phyloP scores from a whole-genome alignment of 2,888 invertebrate genomes.

The Encarsia formosa region DNA sequence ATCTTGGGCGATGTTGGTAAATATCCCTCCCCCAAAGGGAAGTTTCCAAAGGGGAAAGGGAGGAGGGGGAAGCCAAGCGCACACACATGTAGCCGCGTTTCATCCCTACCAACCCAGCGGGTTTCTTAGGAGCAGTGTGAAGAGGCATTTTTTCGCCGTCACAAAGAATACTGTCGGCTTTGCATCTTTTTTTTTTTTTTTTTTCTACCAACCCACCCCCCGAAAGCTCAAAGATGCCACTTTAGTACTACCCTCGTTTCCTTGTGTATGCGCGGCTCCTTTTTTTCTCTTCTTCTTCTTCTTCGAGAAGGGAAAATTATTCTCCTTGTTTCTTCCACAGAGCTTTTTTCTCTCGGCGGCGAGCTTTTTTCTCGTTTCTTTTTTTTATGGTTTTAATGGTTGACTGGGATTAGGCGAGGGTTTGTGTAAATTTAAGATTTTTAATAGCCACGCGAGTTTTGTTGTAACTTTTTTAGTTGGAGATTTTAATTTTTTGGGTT shows the following conservation, averaged over 20 bases:
- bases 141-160: conserved; percentile 36
- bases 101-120: background rate
- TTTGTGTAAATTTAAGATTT: no score
- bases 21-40: conserved; percentile 46
- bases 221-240: conserved; percentile 48
- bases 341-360: conserved; percentile 19
- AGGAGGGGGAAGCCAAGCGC: no score
- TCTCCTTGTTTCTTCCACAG: background rate
- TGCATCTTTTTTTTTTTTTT: no score
- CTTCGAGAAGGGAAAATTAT: background rate
- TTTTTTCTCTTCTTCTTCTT: conserved; percentile 20
- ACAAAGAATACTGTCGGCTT: conserved; percentile 52
- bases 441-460: no score
- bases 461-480: no score
- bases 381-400: conserved; percentile 12
- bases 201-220: no score
- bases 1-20: conserved; percentile 52
- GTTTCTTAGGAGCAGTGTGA: conserved; percentile 28
- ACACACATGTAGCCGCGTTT: conserved; percentile 2
- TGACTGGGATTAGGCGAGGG: conserved; percentile 4
- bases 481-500: no score
- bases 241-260: conserved; percentile 33
- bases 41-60: conserved; percentile 33
- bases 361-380: conserved; percentile 23
- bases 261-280: conserved; percentile 18